phyloP scores from a whole-genome alignment of 2,113 vertebrate genomes.

The Loxodonta africana region DNA sequence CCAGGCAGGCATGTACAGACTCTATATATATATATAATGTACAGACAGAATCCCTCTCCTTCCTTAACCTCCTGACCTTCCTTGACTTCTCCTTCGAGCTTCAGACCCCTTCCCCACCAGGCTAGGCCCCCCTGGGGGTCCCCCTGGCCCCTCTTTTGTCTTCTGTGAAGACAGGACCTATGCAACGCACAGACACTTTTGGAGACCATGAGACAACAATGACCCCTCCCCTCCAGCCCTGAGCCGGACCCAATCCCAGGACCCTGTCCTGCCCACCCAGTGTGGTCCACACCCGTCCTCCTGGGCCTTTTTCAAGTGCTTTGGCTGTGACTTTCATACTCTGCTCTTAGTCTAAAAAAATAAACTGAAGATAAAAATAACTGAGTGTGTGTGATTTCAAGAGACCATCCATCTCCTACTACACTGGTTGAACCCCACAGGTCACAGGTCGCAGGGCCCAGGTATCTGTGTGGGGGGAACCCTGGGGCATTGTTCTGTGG shows the following conservation, averaged over 20 bases:
- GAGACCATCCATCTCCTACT: background rate
- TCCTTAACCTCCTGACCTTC: conserved; percentile 51
- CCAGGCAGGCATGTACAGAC: conserved; percentile 82
- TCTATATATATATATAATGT: conserved; percentile 85
- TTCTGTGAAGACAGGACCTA: conserved; percentile 93
- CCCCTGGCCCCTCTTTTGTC: conserved; percentile 87
- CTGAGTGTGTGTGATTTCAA: conserved; percentile 74
- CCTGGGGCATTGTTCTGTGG: background rate
- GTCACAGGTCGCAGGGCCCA: background rate
- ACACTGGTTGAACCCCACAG: background rate
- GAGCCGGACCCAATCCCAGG: conserved; percentile 56
- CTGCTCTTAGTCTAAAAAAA: conserved; percentile 91
- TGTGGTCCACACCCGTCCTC: conserved; percentile 72
- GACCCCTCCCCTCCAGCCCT: conserved; percentile 62
- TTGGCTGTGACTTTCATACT: conserved; percentile 92
- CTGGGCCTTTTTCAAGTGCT: conserved; percentile 90
- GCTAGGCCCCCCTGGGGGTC: conserved; percentile 43
- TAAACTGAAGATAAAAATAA: conserved; percentile 87
- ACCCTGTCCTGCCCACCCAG: conserved; percentile 55
- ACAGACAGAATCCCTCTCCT: conserved; percentile 79
- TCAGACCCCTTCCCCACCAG: conserved; percentile 72
- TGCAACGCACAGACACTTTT: conserved; percentile 94
- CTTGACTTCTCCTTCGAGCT: conserved; percentile 67
- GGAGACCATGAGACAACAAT: conserved; percentile 80
- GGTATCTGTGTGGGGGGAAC: background rate